phyloP scores from a whole-genome alignment of 2,113 vertebrate genomes.

The Hucho hucho region DNA sequence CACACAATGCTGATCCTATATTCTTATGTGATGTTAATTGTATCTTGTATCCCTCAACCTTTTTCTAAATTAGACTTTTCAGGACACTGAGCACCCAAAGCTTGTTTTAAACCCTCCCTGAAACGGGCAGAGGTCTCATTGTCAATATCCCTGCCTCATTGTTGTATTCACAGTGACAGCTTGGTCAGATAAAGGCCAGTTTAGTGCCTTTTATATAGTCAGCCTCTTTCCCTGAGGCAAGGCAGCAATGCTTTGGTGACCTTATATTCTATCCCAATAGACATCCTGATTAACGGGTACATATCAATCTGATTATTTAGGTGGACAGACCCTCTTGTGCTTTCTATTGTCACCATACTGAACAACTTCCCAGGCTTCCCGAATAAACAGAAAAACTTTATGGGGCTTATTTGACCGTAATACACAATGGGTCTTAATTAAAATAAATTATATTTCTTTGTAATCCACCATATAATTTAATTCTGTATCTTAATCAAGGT shows the following conservation, averaged over 20 bases:
- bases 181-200: conserved; percentile 3
- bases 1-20: too few relatives aligned
- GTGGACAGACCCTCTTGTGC: too few relatives aligned
- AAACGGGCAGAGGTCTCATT: neutral
- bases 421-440: neutral
- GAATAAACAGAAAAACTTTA: too few relatives aligned
- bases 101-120: neutral
- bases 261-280: neutral
- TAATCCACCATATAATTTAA: too few relatives aligned
- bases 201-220: neutral
- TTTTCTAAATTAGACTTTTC: neutral
- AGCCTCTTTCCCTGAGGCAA: neutral
- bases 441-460: neutral
- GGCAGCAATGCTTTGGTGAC: neutral
- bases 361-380: too few relatives aligned
- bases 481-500: too few relatives aligned
- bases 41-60: too few relatives aligned
- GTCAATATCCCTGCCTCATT: neutral
- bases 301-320: too few relatives aligned
- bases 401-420: too few relatives aligned
- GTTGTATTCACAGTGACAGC: conserved; percentile 7
- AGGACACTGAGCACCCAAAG: neutral
- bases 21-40: too few relatives aligned
- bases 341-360: too few relatives aligned
- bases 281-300: neutral